Base-by-base conservation (phyloP, 2,113 vertebrate species). In the Silurus glanis region DNA sequence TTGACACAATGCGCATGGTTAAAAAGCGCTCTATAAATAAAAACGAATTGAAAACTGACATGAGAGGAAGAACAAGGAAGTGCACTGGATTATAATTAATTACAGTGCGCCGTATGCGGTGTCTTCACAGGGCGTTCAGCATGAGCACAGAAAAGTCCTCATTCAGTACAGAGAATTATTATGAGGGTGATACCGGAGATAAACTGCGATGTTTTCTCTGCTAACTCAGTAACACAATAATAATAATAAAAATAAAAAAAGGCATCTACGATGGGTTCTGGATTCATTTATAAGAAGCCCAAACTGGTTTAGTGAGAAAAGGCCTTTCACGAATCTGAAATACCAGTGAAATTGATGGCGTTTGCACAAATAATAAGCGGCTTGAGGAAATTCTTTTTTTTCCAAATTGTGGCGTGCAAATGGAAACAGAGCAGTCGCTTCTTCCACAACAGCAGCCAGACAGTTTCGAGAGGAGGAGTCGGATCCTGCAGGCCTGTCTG, bases 331-430 rank as follows among this genome's bases (percentile, higher is more conserved):
- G 12, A 23, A 45, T 25, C 8, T 76, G 16, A 76, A 51, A 47
- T 56, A 53, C 16, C 7, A 19, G 1, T 25, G 23, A 78, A 76
- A 62, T 49, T 14, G 55, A 25, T 51, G 55, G 37, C 75, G 4
- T 76, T 84, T 53, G n/a, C 23, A 76, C 5, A 28, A 23, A 14
- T 7, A 69, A 25, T 2, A 61, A n/a, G 47, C 83, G 64, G 58
- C 7, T n/a, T 53, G 45, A 76, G 23, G 7, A 75, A 74, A 47
- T 37, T 25, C 28, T 37, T 16, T 82, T 64, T 28, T 58, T 74
- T 75, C 75, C 28, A 84, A 12, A 84, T 45, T 84, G 37, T 51
- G 81, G 59, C 45, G 61, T 51, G 47, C 59, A 74, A 45, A 75
- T 75, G 45, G 23, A 84, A 59, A 72, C 72, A 49, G n/a, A 10